phyloP scores from a whole-genome alignment of 2,888 invertebrate species.

The Pandemis heparana region DNA sequence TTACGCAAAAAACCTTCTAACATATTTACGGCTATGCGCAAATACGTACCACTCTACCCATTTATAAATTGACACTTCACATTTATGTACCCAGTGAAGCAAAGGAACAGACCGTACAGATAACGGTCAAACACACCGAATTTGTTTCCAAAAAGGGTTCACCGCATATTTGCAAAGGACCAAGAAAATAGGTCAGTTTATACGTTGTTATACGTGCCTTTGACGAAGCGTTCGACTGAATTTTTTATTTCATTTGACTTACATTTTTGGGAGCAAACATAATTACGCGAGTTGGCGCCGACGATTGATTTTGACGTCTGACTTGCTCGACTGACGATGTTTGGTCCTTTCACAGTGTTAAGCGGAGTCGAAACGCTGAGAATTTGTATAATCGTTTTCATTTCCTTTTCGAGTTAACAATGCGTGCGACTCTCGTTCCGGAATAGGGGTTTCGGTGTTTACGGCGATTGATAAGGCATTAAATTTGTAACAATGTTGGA shows the following conservation, averaged over 20 bases:
- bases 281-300: constrained; percentile 53
- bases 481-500: neutral
- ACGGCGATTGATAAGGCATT: neutral
- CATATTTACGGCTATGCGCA: constrained; percentile 14
- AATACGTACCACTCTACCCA: constrained; percentile 15
- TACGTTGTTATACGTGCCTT: constrained; percentile 37
- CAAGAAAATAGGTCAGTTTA: constrained; percentile 44
- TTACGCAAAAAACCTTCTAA: neutral
- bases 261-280: constrained; percentile 55
- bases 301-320: constrained; percentile 39
- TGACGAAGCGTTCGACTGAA: constrained; percentile 42
- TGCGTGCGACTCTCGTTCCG: neutral
- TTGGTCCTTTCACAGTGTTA: constrained; percentile 14
- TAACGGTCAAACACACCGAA: constrained; percentile 40
- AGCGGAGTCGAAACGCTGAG: constrained; percentile 14
- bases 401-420: constrained; percentile 30
- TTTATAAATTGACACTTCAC: constrained; percentile 39
- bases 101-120: constrained; percentile 35
- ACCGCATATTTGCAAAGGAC: constrained; percentile 45
- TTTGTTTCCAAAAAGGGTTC: constrained; percentile 40
- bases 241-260: constrained; percentile 48
- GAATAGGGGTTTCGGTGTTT: neutral
- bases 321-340: constrained; percentile 14
- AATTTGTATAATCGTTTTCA: constrained; percentile 27
- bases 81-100: constrained; percentile 40